Percentiles rank a stretch among this genome's conserved stretches.
phyloP scores from a whole-genome alignment of 1,140 invertebrate species.

The Drosophila sechellia region DNA sequence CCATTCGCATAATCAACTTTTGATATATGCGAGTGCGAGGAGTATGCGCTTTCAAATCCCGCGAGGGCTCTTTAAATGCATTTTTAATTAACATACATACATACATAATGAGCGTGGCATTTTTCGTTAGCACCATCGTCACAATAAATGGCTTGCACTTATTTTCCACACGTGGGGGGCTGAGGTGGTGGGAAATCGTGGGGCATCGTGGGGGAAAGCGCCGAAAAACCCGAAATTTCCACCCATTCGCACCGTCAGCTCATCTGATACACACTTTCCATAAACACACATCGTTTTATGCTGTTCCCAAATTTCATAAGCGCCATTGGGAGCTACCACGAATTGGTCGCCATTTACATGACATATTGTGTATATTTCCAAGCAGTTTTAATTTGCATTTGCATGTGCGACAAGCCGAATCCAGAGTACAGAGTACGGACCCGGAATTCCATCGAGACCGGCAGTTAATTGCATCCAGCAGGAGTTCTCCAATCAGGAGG shows the following conservation, averaged over 20 bases:
- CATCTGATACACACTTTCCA: not conserved
- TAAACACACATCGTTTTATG: conserved; percentile 28
- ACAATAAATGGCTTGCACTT: conserved; percentile 67
- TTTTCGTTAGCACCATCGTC: conserved; percentile 57
- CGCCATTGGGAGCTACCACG: conserved; percentile 19
- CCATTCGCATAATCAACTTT: conserved; percentile 76
- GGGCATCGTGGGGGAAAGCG: not conserved
- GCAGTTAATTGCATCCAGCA: conserved; percentile 42
- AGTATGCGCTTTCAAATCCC: conserved; percentile 73
- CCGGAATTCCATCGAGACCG: conserved; percentile 10
- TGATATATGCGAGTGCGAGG: conserved; percentile 66
- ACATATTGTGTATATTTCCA: conserved; percentile 33
- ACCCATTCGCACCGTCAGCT: conserved; percentile 12
- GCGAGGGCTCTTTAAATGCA: conserved; percentile 76
- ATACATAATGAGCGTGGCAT: conserved; percentile 70
- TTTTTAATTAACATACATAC: conserved; percentile 82
- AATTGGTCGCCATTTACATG: conserved; percentile 34
- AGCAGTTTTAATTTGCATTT: conserved; percentile 50
- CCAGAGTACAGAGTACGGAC: not conserved
- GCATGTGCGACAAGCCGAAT: conserved; percentile 16
- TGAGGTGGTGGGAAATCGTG: too few species aligned
- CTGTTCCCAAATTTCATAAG: conserved; percentile 46
- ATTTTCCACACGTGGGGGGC: conserved; percentile 24
- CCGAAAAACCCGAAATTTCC: conserved; percentile 10
- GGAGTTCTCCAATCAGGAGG: conserved; percentile 18